Evolutionary conservation across 2,888 invertebrate genomes (phyloP), one percentile per base, ranked within the genome.

Genomic region (Cantharis rustica): DNA sequence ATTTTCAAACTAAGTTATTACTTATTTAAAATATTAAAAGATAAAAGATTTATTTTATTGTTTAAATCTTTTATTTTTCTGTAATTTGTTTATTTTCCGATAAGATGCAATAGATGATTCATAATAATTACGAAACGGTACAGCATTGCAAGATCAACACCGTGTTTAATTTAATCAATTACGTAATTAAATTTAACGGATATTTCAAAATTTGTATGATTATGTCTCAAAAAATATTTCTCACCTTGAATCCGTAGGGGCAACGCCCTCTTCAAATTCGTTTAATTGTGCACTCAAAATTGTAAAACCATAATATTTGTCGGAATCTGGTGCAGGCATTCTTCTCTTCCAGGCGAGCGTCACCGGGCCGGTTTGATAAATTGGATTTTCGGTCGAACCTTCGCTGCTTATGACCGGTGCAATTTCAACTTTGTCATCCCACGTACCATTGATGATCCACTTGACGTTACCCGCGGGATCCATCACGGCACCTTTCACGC

Each of bases 401-500:
- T 93, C 92, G 75, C 93, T 91, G 16, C 86, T 85, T 66, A 94
- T 93, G 75, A 99, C 98, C 47, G 95, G 94, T 73, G 98, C 97
- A 80, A 96, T 95, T 90, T 99, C 98, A 84, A 99, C 96, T 88
- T 95, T 95, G 80, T 93, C 91, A 90, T 99, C 99, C 99, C 99
- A 99, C 79, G 96, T 96, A 61, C 99, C 94, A 81, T 93, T 93
- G 77, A 94, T 89, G 82, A 93, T 92, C 92, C 93, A 94, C 92
- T 91, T 88, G 63, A 94, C 95, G 88, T 93, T 93, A 79, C 93
- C 93, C 62, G 90, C 89, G 0, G 91, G 90, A 86, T 95, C 92
- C 91, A 94, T 93, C 64, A 95, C 92, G 77, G 94, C 93, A 17
- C 95, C 95, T 82, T 95, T 94, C 76, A 97, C 97, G 88, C 96